Percentiles rank a stretch among this genome's conserved stretches.
Conservation (phyloP, 2,797 vertebrate species). For the Thunnus albacares region DNA sequence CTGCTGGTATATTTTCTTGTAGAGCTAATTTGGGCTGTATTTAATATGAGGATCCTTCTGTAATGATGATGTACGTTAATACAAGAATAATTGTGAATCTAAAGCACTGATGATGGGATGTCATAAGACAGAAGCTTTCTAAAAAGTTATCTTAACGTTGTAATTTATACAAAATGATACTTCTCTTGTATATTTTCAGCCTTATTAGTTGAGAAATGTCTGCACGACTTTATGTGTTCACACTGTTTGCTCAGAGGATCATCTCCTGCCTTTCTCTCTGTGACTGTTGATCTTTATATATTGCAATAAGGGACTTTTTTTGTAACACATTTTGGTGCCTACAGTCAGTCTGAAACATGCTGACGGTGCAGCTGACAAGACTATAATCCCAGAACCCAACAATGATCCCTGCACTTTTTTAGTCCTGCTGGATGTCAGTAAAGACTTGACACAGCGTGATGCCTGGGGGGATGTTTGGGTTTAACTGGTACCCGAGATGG, state of each 20-base stretch:
- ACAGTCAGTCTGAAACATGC: conserved; percentile 29
- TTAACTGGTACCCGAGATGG: background rate
- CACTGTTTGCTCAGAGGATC: background rate
- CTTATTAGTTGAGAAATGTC: conserved; percentile 5
- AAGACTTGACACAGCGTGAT: conserved; percentile 4
- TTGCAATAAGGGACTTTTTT: conserved; percentile 34
- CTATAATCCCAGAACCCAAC: conserved; percentile 20
- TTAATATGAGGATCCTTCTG: conserved; percentile 9
- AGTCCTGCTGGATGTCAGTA: conserved; percentile 33
- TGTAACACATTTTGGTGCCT: conserved; percentile 13
- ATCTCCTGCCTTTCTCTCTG: conserved; percentile 35
- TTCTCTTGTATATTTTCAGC: conserved; percentile 2
- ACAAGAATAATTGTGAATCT: conserved; percentile 4
- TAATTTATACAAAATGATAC: background rate
- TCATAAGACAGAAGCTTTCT: background rate
- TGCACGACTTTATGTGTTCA: conserved; percentile 2
- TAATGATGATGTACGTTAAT: conserved; percentile 11
- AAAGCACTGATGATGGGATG: conserved; percentile 25
- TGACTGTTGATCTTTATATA: conserved; percentile 8
- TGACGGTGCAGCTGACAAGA: conserved; percentile 37
- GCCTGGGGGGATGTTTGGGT: conserved; percentile 12
- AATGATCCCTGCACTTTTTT: conserved; percentile 22
- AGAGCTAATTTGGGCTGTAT: conserved; percentile 1
- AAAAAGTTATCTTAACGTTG: background rate
- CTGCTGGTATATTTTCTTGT: conserved; percentile 23